Conservation (phyloP, 2,113 vertebrate genomes). For the Craseonycteris thonglongyai region DNA sequence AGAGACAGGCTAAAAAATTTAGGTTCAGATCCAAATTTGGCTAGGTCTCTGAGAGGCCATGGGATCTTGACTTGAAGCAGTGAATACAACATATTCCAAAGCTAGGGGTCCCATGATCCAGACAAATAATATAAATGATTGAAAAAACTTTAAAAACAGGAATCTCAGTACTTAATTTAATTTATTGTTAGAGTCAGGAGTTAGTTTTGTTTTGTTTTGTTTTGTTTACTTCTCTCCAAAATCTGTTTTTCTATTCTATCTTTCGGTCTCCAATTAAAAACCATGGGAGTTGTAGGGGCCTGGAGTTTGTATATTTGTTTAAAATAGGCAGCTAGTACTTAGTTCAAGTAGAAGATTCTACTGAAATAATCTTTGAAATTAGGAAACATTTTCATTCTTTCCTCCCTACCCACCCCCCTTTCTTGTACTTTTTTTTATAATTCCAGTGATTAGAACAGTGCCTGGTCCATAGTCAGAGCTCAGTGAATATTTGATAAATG, state of each 20-base stretch:
- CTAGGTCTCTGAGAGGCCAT: not conserved
- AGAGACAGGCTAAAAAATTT: not conserved
- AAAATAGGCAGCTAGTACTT: not conserved
- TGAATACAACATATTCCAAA: not conserved
- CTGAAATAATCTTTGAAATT: not conserved
- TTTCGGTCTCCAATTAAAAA: not conserved
- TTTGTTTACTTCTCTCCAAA: not conserved
- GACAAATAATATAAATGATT: not conserved
- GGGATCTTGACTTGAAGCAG: not conserved
- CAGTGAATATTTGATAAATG: not conserved
- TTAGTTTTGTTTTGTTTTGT: not conserved
- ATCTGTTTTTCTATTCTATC: not conserved
- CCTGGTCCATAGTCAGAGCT: not conserved
- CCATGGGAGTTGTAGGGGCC: not conserved
- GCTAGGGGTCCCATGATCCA: not conserved
- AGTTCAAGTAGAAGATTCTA: not conserved
- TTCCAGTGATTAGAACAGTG: not conserved
- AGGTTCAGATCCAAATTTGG: not conserved
- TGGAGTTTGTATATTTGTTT: not conserved
- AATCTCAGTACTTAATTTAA: not conserved
- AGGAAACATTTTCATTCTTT: not conserved
- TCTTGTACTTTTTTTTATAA: not conserved
- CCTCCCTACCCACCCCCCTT: too few species aligned
- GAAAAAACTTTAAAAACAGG: not conserved
- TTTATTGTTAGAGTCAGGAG: not conserved